Percentiles rank a stretch among this genome's conserved stretches.
Conservation (phyloP, 2,888 invertebrate genomes). For the Agrochola macilenta region DNA sequence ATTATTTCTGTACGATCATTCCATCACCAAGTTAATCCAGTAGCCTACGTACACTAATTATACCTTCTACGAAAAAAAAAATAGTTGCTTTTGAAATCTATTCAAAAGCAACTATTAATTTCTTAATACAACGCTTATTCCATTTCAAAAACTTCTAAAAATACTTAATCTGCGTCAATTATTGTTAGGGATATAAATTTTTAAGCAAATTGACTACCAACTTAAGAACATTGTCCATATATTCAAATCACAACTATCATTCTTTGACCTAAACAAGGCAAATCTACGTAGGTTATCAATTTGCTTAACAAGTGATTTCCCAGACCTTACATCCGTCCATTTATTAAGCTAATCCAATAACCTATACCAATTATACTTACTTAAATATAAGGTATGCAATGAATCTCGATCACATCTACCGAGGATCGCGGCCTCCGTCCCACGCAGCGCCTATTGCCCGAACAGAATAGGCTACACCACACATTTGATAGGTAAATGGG, state of each 20-base stretch:
- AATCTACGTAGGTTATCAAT: neutral
- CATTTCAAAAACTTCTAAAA: no score
- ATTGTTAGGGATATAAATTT: no score
- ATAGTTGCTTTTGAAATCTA: no score
- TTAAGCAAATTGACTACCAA: no score
- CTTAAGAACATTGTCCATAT: no score
- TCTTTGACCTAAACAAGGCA: no score
- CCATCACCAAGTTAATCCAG: neutral
- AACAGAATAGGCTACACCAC: conserved; percentile 94
- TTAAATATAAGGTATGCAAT: conserved; percentile 70
- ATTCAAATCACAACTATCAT: no score
- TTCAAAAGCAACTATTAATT: no score
- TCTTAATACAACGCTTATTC: no score
- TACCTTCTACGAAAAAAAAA: neutral
- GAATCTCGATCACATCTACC: conserved; percentile 78
- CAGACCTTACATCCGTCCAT: no score
- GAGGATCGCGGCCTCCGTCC: conserved; percentile 92
- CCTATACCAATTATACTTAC: conserved; percentile 9
- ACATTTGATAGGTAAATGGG: conserved; percentile 96
- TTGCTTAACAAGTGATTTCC: neutral
- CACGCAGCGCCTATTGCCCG: conserved; percentile 92
- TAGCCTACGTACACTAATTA: neutral
- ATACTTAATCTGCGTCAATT: neutral
- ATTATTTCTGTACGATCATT: neutral
- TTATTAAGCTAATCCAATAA: conserved; percentile 9